Evolutionary conservation across 2,888 invertebrate species (phyloP).

Genomic region (Timema cristinae): DNA sequence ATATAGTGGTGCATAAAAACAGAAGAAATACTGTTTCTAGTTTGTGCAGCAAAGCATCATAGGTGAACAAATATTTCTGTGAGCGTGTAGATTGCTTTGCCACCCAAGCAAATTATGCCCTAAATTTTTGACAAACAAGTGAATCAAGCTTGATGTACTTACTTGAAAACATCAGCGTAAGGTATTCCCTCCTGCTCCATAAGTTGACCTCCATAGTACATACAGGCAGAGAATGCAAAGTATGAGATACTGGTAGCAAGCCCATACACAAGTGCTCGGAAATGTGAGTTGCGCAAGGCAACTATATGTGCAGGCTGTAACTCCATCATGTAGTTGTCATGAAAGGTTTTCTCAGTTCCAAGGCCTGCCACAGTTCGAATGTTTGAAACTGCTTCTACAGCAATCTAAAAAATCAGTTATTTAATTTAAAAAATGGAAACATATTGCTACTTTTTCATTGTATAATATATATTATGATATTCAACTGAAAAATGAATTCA

Average conservation of each 20-base stretch:
- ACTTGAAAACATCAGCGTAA: conserved; percentile 67
- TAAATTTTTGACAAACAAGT: not conserved
- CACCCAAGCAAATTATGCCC: too few species aligned
- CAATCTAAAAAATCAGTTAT: conserved; percentile 52
- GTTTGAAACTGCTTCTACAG: conserved; percentile 74
- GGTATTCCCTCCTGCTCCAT: conserved; percentile 55
- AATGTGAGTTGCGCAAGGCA: conserved; percentile 59
- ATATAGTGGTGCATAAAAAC: too few species aligned
- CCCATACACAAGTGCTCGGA: conserved; percentile 65
- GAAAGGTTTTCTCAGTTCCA: conserved; percentile 65
- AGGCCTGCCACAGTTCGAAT: conserved; percentile 73
- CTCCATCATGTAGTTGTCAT: conserved; percentile 56
- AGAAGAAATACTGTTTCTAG: too few species aligned
- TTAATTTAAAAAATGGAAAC: too few species aligned
- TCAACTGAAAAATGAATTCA: too few species aligned
- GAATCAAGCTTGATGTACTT: conserved; percentile 39
- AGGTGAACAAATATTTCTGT: too few species aligned
- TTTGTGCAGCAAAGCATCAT: too few species aligned
- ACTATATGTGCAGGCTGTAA: conserved; percentile 57
- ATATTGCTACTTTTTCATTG: too few species aligned
- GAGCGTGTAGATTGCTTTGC: too few species aligned
- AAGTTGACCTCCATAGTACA: conserved; percentile 68
- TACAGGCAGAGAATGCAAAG: conserved; percentile 65
- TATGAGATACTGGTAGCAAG: conserved; percentile 68
- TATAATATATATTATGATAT: too few species aligned